phyloP scores from a whole-genome alignment of 2,797 vertebrate species.

The Falco biarmicus region DNA sequence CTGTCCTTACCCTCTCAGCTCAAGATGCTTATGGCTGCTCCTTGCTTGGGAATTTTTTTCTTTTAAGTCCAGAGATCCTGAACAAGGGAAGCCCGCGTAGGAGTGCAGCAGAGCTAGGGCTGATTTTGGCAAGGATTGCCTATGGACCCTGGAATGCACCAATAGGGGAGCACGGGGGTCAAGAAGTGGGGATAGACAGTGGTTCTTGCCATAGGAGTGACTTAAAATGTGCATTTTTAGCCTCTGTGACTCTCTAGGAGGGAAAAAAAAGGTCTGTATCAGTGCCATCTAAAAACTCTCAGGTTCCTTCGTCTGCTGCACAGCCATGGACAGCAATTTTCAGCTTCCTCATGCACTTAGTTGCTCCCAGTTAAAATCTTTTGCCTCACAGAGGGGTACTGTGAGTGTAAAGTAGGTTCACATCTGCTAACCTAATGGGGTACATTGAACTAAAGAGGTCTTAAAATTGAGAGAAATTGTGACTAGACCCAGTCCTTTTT shows the following conservation, averaged over 20 bases:
- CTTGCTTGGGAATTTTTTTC: neutral
- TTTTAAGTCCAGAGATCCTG: neutral
- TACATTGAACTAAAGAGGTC: fast-evolving
- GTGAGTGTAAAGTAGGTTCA: neutral
- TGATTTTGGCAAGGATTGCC: neutral
- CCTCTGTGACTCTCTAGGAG: neutral
- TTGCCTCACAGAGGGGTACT: neutral
- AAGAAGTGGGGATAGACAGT: neutral
- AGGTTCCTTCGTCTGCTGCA: neutral
- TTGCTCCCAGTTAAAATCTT: neutral
- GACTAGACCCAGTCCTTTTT: neutral
- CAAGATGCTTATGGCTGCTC: neutral
- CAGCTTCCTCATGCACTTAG: neutral
- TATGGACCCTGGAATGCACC: neutral
- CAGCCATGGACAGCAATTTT: neutral
- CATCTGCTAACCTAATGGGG: neutral
- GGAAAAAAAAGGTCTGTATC: neutral
- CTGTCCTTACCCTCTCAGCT: neutral
- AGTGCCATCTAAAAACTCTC: neutral
- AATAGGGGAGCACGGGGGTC: neutral
- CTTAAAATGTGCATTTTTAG: neutral
- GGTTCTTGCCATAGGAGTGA: neutral
- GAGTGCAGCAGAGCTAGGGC: neutral
- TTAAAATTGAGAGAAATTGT: neutral
- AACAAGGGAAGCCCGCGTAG: neutral